Evolutionary conservation across 2,888 invertebrate genomes (phyloP).

Genomic region (Agrochola lota): DNA sequence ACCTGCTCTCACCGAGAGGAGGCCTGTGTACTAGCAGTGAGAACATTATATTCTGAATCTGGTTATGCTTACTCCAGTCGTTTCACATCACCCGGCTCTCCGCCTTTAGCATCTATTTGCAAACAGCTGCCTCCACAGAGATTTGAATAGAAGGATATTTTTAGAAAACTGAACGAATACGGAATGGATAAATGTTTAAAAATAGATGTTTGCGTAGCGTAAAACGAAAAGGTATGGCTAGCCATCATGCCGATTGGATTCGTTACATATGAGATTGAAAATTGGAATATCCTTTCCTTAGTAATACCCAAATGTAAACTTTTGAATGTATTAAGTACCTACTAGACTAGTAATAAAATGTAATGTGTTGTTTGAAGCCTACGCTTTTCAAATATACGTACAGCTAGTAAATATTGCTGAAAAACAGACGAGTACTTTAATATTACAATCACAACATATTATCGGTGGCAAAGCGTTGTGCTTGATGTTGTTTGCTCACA

Average conservation of each 20-base stretch:
- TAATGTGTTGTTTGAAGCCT: not conserved
- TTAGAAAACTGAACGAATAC: conserved; percentile 42
- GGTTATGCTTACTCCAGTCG: not conserved
- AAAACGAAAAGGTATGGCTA: conserved; percentile 18
- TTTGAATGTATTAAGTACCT: not conserved
- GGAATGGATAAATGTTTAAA: conserved; percentile 44
- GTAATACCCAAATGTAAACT: not conserved
- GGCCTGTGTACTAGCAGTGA: no score
- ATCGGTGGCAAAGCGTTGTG: not conserved
- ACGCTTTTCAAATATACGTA: not conserved
- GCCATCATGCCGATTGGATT: conserved; percentile 18
- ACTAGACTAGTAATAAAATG: not conserved
- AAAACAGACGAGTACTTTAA: not conserved
- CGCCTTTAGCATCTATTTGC: conserved; percentile 16
- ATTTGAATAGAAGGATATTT: conserved; percentile 52
- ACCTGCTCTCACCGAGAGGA: no score
- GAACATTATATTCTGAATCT: no score
- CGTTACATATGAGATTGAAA: conserved; percentile 8
- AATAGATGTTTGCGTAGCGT: conserved; percentile 41
- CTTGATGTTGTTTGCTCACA: not conserved
- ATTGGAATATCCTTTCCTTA: not conserved
- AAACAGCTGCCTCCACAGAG: conserved; percentile 37
- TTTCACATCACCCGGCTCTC: not conserved
- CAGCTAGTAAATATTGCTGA: not conserved
- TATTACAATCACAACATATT: not conserved